Evolutionary conservation across 1,140 invertebrate genomes (phyloP), one percentile per base, ranked within the genome.

Genomic region (Drosophila parabipectinata): DNA sequence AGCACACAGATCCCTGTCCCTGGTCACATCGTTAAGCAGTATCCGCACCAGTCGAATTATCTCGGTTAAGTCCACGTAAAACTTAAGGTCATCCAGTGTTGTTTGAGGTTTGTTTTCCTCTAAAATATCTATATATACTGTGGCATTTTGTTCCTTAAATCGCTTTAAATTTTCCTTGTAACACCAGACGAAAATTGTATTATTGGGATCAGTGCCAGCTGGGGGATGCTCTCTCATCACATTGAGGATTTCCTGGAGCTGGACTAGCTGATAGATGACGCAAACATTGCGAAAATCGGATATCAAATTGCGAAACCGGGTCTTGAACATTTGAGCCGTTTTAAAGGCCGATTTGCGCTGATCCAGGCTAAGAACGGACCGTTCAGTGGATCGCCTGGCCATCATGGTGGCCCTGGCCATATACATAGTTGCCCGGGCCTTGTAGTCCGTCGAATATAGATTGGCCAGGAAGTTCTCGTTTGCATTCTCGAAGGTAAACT

Each of bases 151-250:
- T 1, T 61, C 39, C 4, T 62, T 26, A n/a, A 85, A 81, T 0
- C 82, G 82, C 4, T 28, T 21, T 1, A 71, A 32, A 28, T 74
- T 66, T 1, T 80, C 37, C n/a, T 66, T 44, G 9, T 71, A 67
- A 10, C 73, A 81, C 81, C 81, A 85, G 3, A 47, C 52, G 37
- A 85, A 85, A 18, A 85, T 59, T 6, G 45, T 39, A 4, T 60
- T 47, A 6, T 41, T 24, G 10, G 60, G 39, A 57, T 75, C 41
- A 7, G 34, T 48, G 1, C 50, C 72, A 3, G 30, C 26, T 3
- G 44, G 32, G 14, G 67, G 83, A n/a, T 39, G 32, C 3, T 53
- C 48, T 0, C 50, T 51, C 50, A 85, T 26, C 0, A 77, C 39
- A 0, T 68, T 48, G 1, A 59, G 59, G 4, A 80, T 41, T 18